phyloP scores from a whole-genome alignment of 2,113 vertebrate genomes.

The Epinephelus moara region DNA sequence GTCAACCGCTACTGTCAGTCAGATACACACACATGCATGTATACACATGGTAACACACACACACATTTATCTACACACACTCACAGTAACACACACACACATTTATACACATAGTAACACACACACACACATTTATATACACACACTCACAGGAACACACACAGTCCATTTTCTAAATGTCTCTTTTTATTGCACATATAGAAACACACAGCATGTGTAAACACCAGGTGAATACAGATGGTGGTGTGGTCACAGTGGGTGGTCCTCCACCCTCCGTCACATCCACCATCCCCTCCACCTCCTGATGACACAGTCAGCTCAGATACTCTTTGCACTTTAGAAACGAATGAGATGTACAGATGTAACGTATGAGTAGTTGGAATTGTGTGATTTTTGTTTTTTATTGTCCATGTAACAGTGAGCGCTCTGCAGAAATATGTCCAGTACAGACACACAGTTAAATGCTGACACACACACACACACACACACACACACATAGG shows the following conservation, averaged over 20 bases:
- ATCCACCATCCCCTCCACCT: too few relatives aligned
- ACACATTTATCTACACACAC: not conserved
- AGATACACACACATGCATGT: slow-evolving; percentile 25
- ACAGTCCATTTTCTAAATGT: slow-evolving; percentile 9
- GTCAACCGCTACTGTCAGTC: slow-evolving; percentile 61
- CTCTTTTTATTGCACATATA: not conserved
- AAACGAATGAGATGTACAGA: too few relatives aligned
- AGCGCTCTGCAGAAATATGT: not conserved
- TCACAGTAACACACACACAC: not conserved
- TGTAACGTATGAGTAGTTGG: not conserved
- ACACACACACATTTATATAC: too few relatives aligned
- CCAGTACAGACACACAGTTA: not conserved
- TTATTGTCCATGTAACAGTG: not conserved
- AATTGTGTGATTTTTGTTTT: not conserved
- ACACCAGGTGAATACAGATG: too few relatives aligned
- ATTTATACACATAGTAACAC: too few relatives aligned
- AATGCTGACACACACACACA: not conserved
- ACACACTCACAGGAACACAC: not conserved
- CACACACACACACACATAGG: not conserved
- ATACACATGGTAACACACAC: not conserved
- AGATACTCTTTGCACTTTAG: too few relatives aligned
- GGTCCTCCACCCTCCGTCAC: too few relatives aligned
- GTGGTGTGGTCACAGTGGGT: too few relatives aligned
- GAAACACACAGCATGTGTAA: not conserved
- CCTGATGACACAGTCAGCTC: too few relatives aligned